These are phyloP conservation scores for Oceanodroma tethys DNA, from an alignment of 2,113 vertebrate species.

Conservation along the genomic window DNA sequence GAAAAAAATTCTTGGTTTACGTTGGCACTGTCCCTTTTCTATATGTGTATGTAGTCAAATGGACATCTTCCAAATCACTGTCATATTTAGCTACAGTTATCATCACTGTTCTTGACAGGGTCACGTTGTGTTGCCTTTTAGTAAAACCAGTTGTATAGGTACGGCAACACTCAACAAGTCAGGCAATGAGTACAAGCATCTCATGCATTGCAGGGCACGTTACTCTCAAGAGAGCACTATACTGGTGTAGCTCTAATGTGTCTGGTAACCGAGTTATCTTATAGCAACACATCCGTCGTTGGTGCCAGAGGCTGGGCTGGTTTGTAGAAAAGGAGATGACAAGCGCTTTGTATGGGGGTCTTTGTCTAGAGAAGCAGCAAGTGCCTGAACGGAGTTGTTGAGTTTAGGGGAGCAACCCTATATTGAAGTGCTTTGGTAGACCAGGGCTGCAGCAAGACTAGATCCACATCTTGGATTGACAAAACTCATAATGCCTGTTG, in stretches of 20 bases:
- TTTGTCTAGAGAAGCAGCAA: neutral
- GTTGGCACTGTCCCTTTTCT: neutral
- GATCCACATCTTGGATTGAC: neutral
- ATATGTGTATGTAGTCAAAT: accelerated
- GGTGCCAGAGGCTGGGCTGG: neutral
- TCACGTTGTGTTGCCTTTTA: neutral
- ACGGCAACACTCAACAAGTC: neutral
- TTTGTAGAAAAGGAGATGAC: neutral
- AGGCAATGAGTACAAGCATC: neutral
- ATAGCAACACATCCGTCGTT: accelerated
- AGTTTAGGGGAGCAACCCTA: neutral
- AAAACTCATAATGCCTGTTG: neutral
- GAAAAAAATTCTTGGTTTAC: neutral
- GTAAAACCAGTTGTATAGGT: neutral
- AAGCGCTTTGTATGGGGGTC: neutral
- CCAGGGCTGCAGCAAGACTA: neutral
- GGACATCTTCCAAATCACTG: neutral
- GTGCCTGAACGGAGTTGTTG: neutral
- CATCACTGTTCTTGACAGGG: neutral
- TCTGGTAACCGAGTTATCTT: neutral
- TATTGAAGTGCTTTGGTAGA: neutral
- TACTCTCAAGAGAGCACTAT: accelerated
- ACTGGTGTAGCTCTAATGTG: accelerated
- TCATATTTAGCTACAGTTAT: neutral
- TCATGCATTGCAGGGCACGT: neutral